Conservation (phyloP, 2,888 invertebrate species). For the Onchidella celtica region DNA sequence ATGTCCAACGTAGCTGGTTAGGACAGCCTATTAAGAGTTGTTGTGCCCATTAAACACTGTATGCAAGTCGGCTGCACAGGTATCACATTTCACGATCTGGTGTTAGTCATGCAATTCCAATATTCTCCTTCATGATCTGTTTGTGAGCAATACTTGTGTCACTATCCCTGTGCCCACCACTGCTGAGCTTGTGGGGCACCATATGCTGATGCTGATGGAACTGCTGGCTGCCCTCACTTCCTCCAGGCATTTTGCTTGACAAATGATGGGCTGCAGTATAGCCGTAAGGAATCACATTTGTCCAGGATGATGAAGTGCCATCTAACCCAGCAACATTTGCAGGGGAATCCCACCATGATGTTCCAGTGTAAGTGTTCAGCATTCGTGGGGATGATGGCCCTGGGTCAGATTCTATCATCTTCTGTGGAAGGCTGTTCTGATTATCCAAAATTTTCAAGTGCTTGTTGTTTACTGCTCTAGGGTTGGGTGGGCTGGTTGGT, state of each 20-base stretch:
- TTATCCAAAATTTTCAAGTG: slow-evolving; percentile 26
- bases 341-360: slow-evolving; percentile 44
- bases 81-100: no score
- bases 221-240: background rate
- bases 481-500: slow-evolving; percentile 27
- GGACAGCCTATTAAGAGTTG: no score
- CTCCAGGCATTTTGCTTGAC: background rate
- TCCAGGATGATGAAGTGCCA: slow-evolving; percentile 38
- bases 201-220: slow-evolving; percentile 53
- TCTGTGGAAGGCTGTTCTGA: slow-evolving; percentile 34
- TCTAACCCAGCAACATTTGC: slow-evolving; percentile 4
- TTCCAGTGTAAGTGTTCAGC: background rate
- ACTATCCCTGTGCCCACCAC: slow-evolving; percentile 69
- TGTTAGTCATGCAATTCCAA: slow-evolving; percentile 69
- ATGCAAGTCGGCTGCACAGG: no score
- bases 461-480: slow-evolving; percentile 37
- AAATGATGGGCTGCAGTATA: background rate
- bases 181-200: slow-evolving; percentile 70
- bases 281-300: slow-evolving; percentile 42
- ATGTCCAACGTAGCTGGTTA: no score
- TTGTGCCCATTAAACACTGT: no score
- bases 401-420: slow-evolving; percentile 51
- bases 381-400: slow-evolving; percentile 52
- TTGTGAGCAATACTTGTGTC: slow-evolving; percentile 68
- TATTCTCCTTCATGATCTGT: slow-evolving; percentile 72